These are phyloP conservation scores for Pocota personata DNA, from an alignment of 2,888 invertebrate genomes.

Conservation along the genomic window DNA sequence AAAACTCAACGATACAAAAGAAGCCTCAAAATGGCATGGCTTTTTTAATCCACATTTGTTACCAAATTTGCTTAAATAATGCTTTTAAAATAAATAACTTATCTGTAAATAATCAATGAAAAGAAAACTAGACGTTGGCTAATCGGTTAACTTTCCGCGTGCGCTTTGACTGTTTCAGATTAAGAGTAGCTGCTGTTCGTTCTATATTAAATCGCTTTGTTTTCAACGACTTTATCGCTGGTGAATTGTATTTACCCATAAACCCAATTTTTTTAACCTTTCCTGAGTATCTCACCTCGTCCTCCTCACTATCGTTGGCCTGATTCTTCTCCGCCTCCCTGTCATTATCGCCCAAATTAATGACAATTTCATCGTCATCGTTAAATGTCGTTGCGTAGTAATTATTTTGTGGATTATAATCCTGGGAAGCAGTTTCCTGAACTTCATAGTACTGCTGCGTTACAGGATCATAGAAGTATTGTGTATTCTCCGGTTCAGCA, in stretches of 20 bases:
- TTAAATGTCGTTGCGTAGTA: conserved; percentile 39
- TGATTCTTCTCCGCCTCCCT: not conserved
- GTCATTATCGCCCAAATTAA: not conserved
- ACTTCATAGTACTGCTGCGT: conserved; percentile 60
- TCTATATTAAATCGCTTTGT: not conserved
- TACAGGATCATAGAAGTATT: conserved; percentile 44
- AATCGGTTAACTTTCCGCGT: not conserved
- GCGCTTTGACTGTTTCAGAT: not conserved
- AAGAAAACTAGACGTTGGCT: not conserved
- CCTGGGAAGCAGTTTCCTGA: conserved; percentile 9
- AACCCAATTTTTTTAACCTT: not conserved
- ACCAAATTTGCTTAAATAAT: not conserved
- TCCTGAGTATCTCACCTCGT: not conserved
- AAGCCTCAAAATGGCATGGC: no score
- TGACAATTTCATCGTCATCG: conserved; percentile 23
- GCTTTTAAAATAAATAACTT: not conserved
- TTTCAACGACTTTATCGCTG: not conserved
- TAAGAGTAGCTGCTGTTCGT: not conserved
- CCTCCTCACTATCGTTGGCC: not conserved
- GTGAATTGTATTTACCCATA: not conserved
- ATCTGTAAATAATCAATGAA: not conserved
- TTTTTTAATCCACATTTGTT: not conserved
- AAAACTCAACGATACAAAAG: not conserved
- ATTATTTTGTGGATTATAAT: conserved; percentile 10
- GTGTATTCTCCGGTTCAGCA: not conserved